Percentiles rank a stretch among this genome's conserved stretches.
Evolutionary conservation across 1,140 invertebrate species (phyloP).

Genomic region (Brachionus asplanchnoidis): DNA sequence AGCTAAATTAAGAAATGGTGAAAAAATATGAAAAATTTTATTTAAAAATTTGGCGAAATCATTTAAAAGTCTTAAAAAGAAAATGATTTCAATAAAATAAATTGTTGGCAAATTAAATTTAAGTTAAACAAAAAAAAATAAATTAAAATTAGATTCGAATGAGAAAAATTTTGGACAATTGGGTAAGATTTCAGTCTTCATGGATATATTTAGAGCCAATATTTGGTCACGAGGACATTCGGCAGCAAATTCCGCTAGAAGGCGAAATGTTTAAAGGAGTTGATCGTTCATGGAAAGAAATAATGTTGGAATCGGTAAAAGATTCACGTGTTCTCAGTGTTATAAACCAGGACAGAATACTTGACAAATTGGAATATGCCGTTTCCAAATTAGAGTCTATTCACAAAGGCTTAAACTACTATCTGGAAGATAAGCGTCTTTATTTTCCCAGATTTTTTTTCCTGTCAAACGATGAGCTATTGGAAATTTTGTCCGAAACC

Average conservation of each 20-base stretch:
- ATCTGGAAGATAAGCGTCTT: slow-evolving; percentile 57
- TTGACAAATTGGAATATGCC: slow-evolving; percentile 58
- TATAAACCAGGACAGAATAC: slow-evolving; percentile 54
- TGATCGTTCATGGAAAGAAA: slow-evolving; percentile 18
- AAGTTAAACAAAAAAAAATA: not conserved
- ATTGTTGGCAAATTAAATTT: not conserved
- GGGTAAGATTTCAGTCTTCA: slow-evolving; percentile 60
- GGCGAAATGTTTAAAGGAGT: slow-evolving; percentile 55
- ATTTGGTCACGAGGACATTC: slow-evolving; percentile 58
- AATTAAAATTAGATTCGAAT: slow-evolving; percentile 47
- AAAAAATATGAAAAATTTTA: too few species aligned
- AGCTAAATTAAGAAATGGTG: too few species aligned
- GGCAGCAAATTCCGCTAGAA: slow-evolving; percentile 59
- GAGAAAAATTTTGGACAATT: slow-evolving; percentile 59
- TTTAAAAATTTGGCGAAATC: too few species aligned
- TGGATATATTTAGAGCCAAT: slow-evolving; percentile 60
- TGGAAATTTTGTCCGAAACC: slow-evolving; percentile 86
- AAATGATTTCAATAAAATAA: too few species aligned
- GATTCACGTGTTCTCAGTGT: slow-evolving; percentile 52
- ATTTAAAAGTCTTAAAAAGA: too few species aligned
- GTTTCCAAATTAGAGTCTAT: slow-evolving; percentile 53
- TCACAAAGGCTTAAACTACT: slow-evolving; percentile 50
- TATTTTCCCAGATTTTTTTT: slow-evolving; percentile 68
- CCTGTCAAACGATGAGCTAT: slow-evolving; percentile 77
- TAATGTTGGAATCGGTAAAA: not conserved